Evolutionary conservation across 2,113 vertebrate species (phyloP), one percentile per base, ranked within the genome.

Genomic region (Tachycineta bicolor): DNA sequence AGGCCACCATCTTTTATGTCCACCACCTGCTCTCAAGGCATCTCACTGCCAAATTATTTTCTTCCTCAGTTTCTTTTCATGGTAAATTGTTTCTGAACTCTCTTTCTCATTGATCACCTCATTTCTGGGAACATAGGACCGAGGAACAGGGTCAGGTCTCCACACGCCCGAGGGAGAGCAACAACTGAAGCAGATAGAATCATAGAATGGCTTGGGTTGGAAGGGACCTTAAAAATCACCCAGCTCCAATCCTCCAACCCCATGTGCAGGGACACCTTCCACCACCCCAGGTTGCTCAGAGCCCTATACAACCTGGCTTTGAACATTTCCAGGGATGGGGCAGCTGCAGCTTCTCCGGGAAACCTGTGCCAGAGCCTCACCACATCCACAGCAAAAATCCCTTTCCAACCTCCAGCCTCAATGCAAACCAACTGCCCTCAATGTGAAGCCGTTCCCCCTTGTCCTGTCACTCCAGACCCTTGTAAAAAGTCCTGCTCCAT

Each of bases 121-220:
- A 15, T 85, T 87, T 83, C 47, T 83, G 67, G 33, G 43, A 90
- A 67, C 6, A n/a, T 0, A 18, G 2, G 10, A 33, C 19, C 41
- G 50, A 46, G 41, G 53, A 89, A 43, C 11, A 44, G 8, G 11
- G 26, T 34, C 37, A 58, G 14, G 11, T 50, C 78, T 87, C 62
- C 26, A 9, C 14, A 15, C 0, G 2, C 16, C 23, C 6, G 1
- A 50, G 39, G 16, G 46, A 59, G 26, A 89, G 33, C 1, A 2
- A 39, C 18, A 60, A 3, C 12, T 68, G 47, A 67, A 7, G 6
- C 50, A 31, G 16, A 69, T 0, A 33, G 26, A 43, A 15, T 11
- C 5, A 34, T 1, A 34, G 33, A 58, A 33, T 11, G 39, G 12
- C 3, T 52, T 24, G 39, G 5, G 15, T 21, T 52, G 10, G 37